phyloP scores from a whole-genome alignment of 1,140 invertebrate genomes.

The Polypedilum pembai region DNA sequence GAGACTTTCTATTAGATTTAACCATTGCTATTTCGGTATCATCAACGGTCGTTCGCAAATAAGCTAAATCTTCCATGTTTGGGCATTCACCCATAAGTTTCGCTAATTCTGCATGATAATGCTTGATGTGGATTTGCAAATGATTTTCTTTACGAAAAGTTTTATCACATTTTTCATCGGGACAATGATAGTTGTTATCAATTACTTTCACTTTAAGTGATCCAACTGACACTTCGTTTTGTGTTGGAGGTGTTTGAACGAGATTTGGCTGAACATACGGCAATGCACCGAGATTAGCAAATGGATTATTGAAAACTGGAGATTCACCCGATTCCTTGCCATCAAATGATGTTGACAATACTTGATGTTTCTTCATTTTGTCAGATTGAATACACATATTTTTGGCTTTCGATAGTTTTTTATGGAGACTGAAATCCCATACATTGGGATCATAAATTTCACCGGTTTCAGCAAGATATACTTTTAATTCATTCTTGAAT shows the following conservation, averaged over 20 bases:
- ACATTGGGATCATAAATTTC: slow-evolving; percentile 47
- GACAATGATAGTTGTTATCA: slow-evolving; percentile 67
- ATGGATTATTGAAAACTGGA: slow-evolving; percentile 27
- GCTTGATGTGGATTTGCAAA: slow-evolving; percentile 83
- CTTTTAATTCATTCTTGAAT: slow-evolving; percentile 51
- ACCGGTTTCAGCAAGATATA: slow-evolving; percentile 48
- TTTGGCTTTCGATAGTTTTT: slow-evolving; percentile 48
- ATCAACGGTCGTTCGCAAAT: slow-evolving; percentile 62
- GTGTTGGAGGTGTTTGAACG: background rate
- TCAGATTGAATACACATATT: slow-evolving; percentile 46
- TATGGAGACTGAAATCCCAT: slow-evolving; percentile 54
- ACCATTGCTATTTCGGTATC: slow-evolving; percentile 40
- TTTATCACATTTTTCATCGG: slow-evolving; percentile 74
- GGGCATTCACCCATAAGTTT: slow-evolving; percentile 68
- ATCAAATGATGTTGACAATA: slow-evolving; percentile 32
- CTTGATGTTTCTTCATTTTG: slow-evolving; percentile 38
- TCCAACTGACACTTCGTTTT: slow-evolving; percentile 53
- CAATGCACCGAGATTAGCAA: background rate
- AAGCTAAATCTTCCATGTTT: slow-evolving; percentile 76
- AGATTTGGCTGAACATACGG: slow-evolving; percentile 21
- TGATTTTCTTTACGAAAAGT: slow-evolving; percentile 84
- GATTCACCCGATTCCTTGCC: slow-evolving; percentile 31
- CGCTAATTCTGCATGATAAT: slow-evolving; percentile 74
- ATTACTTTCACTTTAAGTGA: slow-evolving; percentile 60
- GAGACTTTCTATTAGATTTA: background rate